A percentile compares a stretch with the other conserved stretches of the same genome.
Conservation (phyloP, 2,888 invertebrate species). For the Seira ritae region DNA sequence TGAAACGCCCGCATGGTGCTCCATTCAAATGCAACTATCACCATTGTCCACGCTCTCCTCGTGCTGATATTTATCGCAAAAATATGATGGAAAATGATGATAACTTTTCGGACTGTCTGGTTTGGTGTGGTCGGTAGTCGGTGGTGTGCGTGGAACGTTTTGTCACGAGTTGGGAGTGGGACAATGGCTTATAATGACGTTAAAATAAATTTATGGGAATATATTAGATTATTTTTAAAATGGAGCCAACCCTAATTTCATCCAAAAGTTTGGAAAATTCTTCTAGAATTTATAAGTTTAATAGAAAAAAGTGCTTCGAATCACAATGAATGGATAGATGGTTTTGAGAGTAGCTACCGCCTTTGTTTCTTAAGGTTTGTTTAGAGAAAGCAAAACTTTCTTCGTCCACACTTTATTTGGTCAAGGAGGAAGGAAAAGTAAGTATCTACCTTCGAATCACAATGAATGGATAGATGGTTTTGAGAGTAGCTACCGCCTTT, state of each 20-base stretch:
- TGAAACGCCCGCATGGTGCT: slow-evolving; percentile 15
- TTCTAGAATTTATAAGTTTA: background rate
- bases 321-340: background rate
- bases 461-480: too few relatives aligned
- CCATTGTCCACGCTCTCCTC: slow-evolving; percentile 34
- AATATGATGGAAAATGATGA: slow-evolving; percentile 14
- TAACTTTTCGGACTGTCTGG: background rate
- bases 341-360: background rate
- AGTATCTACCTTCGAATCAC: background rate
- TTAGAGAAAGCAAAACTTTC: background rate
- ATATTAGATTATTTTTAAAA: background rate
- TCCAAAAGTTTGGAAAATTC: slow-evolving; percentile 7
- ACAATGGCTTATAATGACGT: slow-evolving; percentile 2
- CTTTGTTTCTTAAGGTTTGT: background rate
- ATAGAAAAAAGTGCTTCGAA: background rate
- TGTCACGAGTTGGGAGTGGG: background rate
- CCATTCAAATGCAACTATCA: slow-evolving; percentile 44
- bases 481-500: background rate
- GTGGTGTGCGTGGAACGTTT: background rate
- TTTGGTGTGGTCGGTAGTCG: too few relatives aligned
- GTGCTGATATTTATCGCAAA: slow-evolving; percentile 50
- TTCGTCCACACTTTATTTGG: background rate
- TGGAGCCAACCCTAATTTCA: background rate
- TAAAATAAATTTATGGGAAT: slow-evolving; percentile 3
- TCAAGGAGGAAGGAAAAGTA: too few relatives aligned